Conservation (phyloP, 1,140 invertebrate genomes). For the Mactra quadrangularis region DNA sequence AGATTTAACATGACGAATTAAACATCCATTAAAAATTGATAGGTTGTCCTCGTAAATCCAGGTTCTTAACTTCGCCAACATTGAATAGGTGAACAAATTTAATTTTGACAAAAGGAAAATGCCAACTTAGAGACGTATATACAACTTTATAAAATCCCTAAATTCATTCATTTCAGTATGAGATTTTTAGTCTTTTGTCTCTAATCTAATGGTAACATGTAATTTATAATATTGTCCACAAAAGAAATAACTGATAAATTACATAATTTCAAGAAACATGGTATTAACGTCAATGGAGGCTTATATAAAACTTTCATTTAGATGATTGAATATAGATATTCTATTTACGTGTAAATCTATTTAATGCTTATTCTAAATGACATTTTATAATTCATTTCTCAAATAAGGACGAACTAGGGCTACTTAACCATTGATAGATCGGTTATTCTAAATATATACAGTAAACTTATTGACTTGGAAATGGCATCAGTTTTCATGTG, state of each 20-base stretch:
- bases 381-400: no score
- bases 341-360: no score
- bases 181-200: constrained; percentile 1
- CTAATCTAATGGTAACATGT: not conserved
- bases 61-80: constrained; percentile 33
- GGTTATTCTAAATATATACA: no score
- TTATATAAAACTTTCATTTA: no score
- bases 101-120: constrained; percentile 15
- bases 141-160: not conserved
- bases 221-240: constrained; percentile 9
- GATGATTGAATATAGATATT: no score
- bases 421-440: no score
- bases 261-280: no score
- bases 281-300: no score
- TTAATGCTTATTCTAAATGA: no score
- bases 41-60: constrained; percentile 34
- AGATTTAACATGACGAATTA: constrained; percentile 53
- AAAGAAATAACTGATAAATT: constrained; percentile 1
- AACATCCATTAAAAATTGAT: constrained; percentile 49
- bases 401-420: no score
- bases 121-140: not conserved
- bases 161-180: not conserved
- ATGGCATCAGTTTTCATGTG: no score
- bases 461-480: no score
- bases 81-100: constrained; percentile 27